These are phyloP conservation scores for Cyprinodon tularosa DNA, from an alignment of 2,113 vertebrate genomes.

Conservation along the genomic window DNA sequence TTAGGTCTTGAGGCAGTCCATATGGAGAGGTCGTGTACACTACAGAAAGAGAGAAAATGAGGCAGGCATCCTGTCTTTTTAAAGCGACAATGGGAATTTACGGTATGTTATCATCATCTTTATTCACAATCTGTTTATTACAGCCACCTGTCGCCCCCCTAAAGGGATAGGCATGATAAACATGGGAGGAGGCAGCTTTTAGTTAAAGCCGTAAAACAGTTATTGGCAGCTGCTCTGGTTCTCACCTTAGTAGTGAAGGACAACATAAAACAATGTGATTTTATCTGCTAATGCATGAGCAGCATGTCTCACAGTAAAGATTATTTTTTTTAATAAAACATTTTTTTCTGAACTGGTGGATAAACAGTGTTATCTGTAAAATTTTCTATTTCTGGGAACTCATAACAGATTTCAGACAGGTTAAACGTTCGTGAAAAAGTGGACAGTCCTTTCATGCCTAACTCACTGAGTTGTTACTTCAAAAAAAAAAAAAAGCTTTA, in stretches of 20 bases:
- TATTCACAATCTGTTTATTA: constrained; percentile 66
- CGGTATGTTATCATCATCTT: constrained; percentile 54
- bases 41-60: constrained; percentile 19
- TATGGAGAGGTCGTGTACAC: constrained; percentile 65
- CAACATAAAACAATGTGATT: constrained; percentile 6
- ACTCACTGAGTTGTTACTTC: background rate
- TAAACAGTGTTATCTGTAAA: background rate
- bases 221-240: constrained; percentile 24
- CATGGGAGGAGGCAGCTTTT: constrained; percentile 30
- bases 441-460: background rate
- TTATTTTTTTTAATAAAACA: background rate
- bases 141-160: constrained; percentile 51
- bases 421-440: constrained; percentile 2
- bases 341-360: background rate
- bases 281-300: background rate
- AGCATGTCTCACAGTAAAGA: background rate
- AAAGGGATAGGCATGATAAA: constrained; percentile 48
- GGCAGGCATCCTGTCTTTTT: constrained; percentile 5
- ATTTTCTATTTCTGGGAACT: background rate
- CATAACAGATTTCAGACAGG: background rate
- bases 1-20: constrained; percentile 46
- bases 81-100: constrained; percentile 35
- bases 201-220: constrained; percentile 31
- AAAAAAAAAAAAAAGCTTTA: constrained; percentile 21
- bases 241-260: constrained; percentile 2